These are phyloP conservation scores for Melanitta fusca DNA, from an alignment of 2,797 vertebrate species.

Conservation along the genomic window DNA sequence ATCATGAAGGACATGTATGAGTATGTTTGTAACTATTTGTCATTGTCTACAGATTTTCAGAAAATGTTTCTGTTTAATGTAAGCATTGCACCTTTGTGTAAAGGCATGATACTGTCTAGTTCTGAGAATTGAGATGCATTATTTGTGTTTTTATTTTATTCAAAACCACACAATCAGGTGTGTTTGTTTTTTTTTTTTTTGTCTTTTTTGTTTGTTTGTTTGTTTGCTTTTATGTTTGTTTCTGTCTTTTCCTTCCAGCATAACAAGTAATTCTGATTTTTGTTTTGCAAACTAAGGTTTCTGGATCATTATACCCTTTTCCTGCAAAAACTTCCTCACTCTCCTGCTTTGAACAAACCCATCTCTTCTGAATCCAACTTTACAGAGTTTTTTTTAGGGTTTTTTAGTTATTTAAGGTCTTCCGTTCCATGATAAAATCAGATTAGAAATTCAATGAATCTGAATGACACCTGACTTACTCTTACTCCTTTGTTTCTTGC, in stretches of 20 bases:
- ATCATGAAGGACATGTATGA: neutral
- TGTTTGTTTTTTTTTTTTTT: too few species aligned
- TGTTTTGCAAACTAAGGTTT: neutral
- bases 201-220: too few species aligned
- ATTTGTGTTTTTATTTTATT: neutral
- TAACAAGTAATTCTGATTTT: neutral
- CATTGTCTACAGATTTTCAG: neutral
- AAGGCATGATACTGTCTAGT: neutral
- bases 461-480: neutral
- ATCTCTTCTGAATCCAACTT: neutral
- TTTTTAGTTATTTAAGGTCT: neutral
- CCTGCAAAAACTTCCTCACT: neutral
- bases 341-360: neutral
- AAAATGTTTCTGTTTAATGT: neutral
- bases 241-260: neutral
- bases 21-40: neutral
- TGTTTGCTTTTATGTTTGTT: neutral
- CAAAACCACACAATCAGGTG: neutral
- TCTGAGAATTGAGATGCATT: neutral
- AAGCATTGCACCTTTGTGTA: neutral
- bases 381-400: neutral
- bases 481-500: neutral
- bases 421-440: neutral
- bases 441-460: neutral
- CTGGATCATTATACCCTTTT: neutral